Evolutionary conservation across 2,113 vertebrate species (phyloP), one percentile per base, ranked within the genome.

Genomic region (Rhynchopsitta pachyrhyncha): DNA sequence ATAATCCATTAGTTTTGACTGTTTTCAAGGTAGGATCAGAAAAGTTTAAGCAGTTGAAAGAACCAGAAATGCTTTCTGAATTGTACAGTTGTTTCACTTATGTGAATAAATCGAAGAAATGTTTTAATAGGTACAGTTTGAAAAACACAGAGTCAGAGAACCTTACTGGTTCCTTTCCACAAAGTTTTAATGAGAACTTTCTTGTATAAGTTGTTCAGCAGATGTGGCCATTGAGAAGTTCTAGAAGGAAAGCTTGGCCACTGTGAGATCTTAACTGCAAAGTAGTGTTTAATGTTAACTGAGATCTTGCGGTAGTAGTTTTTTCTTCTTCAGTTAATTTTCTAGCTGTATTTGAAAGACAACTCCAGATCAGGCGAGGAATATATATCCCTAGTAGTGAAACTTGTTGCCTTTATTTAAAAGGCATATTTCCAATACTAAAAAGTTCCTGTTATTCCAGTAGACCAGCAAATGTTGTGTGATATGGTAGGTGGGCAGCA

Each of bases 241-340:
- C 13, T 74, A 17, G 49, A 33, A 86, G 55, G 71, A 86, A 49
- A 33, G 6, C 25, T 59, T 77, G 44, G 11, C 35, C 16, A 6
- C 12, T 31, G 11, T 52, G 82, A 49, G 28, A 20, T 66, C n/a
- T 77, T 52, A 17, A 6, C 47, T 75, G 47, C n/a, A 62, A 68
- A 86, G 29, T n/a, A 14, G 6, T 64, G 22, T 31, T 88, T 80
- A 31, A 25, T 79, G 11, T 50, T 68, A 63, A 71, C 20, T 52
- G 29, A 39, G n/a, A 3, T 44, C 7, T 81, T 79, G 4, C 14
- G 6, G 5, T 57, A 11, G 0, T 82, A 27, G 3, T 31, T 23
- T 88, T 49, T 59, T 52, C 10, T 4, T 29, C 8, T 49, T 85
- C 33, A n/a, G 17, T 80, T 35, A 27, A 22, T 39, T 66, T 67